phyloP scores from a whole-genome alignment of 2,888 invertebrate genomes.

The Vanessa cardui region DNA sequence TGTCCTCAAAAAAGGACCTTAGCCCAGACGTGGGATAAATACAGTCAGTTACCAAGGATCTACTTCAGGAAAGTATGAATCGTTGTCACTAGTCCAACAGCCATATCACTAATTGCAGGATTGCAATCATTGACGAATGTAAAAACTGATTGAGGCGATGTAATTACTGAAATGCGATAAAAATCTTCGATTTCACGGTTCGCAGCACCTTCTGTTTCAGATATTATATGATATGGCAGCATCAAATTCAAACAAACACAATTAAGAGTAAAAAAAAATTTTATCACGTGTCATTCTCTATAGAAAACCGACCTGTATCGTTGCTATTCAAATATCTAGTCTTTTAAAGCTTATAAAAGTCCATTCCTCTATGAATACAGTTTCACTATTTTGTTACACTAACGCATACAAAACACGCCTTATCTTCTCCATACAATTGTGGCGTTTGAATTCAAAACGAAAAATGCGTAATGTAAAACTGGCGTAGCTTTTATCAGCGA shows the following conservation, averaged over 20 bases:
- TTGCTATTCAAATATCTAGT: background rate
- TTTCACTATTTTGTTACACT: background rate
- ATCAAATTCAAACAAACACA: background rate
- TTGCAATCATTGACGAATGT: no score
- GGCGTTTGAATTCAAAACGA: conserved; percentile 6
- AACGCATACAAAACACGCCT: conserved; percentile 10
- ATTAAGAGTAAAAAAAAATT: background rate
- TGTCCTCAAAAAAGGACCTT: no score
- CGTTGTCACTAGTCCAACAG: no score
- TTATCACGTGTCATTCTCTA: background rate
- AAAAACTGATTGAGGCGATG: background rate
- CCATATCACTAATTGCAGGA: no score
- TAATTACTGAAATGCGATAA: background rate
- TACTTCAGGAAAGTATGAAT: no score
- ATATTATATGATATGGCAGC: background rate
- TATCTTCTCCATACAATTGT: conserved; percentile 4
- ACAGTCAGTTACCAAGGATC: no score
- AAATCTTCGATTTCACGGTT: conserved; percentile 1
- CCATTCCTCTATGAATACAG: background rate
- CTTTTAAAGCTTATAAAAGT: conserved; percentile 1
- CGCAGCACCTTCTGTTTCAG: background rate
- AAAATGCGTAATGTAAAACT: conserved; percentile 10
- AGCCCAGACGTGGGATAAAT: no score
- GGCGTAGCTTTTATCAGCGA: conserved; percentile 9
- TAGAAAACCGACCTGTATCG: background rate